Evolutionary conservation across 92 coral and sea anemone genomes (phyloP).

Genomic region (Meandrina meandrites): DNA sequence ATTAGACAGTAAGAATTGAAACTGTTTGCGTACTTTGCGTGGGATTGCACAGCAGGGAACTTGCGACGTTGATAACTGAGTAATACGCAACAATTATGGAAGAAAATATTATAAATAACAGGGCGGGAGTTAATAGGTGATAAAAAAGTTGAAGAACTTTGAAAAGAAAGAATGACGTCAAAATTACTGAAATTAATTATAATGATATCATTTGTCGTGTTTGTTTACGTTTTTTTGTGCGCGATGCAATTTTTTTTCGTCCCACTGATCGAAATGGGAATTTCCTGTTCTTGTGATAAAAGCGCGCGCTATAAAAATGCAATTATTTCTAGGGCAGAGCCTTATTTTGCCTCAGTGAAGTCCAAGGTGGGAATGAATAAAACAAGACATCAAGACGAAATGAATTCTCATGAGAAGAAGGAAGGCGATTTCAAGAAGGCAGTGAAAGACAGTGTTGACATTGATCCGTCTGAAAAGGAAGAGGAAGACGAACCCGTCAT

Average conservation of each 20-base stretch:
- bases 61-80: too few species aligned
- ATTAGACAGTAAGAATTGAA: too few species aligned
- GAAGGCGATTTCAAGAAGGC: background rate
- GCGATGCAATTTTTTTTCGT: background rate
- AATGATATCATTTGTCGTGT: background rate
- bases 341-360: background rate
- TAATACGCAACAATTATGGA: too few species aligned
- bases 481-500: background rate
- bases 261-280: constrained; percentile 12
- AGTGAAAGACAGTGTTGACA: background rate
- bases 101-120: too few species aligned
- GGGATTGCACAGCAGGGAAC: background rate
- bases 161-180: background rate
- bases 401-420: background rate
- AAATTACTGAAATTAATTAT: background rate
- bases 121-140: background rate
- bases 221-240: background rate
- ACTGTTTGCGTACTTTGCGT: background rate
- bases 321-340: background rate
- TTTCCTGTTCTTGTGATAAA: constrained; percentile 10
- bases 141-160: background rate
- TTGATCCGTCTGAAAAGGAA: background rate
- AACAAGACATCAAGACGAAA: background rate
- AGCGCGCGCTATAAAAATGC: background rate
- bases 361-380: background rate